Base-by-base conservation (phyloP, 2,113 vertebrate genomes). In the Mesitornis unicolor region DNA sequence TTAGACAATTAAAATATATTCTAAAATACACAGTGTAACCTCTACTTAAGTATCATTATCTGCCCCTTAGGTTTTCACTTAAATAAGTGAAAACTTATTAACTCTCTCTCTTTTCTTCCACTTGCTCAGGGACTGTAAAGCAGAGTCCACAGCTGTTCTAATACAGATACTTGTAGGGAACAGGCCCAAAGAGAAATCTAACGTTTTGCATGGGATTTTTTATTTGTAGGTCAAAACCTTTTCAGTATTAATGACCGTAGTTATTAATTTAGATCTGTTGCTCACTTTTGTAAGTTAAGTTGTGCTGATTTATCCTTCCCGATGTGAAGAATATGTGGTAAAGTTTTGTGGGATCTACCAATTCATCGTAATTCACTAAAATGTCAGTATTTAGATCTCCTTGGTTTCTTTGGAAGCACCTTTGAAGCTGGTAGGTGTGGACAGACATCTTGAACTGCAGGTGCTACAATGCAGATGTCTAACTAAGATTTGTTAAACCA, bases 21-120 rank as follows among this genome's bases (percentile, higher is more conserved):
- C 87, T n/a, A 87, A 95, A 97, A 91, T 68, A 80, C n/a, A 68
- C 22, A 77, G 33, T 48, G 71, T 64, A 94, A 91, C 67, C 68
- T 63, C 48, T 77, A 71, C n/a, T 24, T 53, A 33, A 29, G 22
- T 83, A 40, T 53, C 75, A 93, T 75, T 78, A 68, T 71, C 78
- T 76, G 38, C 47, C 69, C 16, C 8, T 87, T 87, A 53, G 48
- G 83, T 87, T 54, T 94, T 87, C 48, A n/a, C 28, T 54, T 74
- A 36, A n/a, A n/a, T n/a, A n/a, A n/a, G n/a, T n/a, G n/a, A n/a
- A n/a, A n/a, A n/a, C 26, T 64, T 56, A 54, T 22, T 21, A 47
- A 45, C 18, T 54, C 17, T 47, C 9, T 70, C 43, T 40, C 47
- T 54, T 80, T 91, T 86, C 56, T 25, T 80, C 87, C 74, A 59